phyloP scores from a whole-genome alignment of 1,140 invertebrate species.

The Drosophila grimshawi region DNA sequence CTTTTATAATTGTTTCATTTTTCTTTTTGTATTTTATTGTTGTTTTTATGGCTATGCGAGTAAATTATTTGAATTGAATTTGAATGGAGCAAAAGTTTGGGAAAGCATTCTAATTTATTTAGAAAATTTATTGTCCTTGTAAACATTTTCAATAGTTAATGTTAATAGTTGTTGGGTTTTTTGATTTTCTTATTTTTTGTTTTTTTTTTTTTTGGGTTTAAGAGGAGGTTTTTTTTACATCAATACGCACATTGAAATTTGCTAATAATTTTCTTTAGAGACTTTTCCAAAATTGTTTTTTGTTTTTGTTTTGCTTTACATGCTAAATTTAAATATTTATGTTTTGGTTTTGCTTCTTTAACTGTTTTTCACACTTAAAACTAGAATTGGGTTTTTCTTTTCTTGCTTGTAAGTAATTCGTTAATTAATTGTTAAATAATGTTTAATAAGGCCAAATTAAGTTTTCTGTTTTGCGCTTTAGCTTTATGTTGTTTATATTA shows the following conservation, averaged over 20 bases:
- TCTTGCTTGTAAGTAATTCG: slow-evolving; percentile 31
- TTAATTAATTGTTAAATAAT: slow-evolving; percentile 72
- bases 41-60: slow-evolving; percentile 9
- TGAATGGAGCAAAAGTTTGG: slow-evolving; percentile 39
- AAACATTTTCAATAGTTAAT: slow-evolving; percentile 74
- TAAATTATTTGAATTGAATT: slow-evolving; percentile 61
- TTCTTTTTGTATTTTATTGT: slow-evolving; percentile 26
- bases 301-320: slow-evolving; percentile 26
- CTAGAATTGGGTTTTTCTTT: slow-evolving; percentile 28
- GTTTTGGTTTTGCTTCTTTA: slow-evolving; percentile 25
- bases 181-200: slow-evolving; percentile 5
- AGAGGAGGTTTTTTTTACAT: slow-evolving; percentile 45
- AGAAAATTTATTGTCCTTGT: slow-evolving; percentile 78
- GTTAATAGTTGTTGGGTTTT: slow-evolving; percentile 54
- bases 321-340: slow-evolving; percentile 30
- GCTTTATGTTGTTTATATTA: slow-evolving; percentile 54
- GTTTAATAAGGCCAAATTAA: slow-evolving; percentile 82
- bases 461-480: slow-evolving; percentile 60
- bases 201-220: slow-evolving; percentile 17
- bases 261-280: slow-evolving; percentile 68
- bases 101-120: slow-evolving; percentile 71
- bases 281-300: slow-evolving; percentile 68
- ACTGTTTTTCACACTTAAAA: slow-evolving; percentile 43
- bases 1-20: slow-evolving; percentile 18
- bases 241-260: slow-evolving; percentile 74